phyloP scores from a whole-genome alignment of 2,797 vertebrate species.

The Myotis daubentonii region DNA sequence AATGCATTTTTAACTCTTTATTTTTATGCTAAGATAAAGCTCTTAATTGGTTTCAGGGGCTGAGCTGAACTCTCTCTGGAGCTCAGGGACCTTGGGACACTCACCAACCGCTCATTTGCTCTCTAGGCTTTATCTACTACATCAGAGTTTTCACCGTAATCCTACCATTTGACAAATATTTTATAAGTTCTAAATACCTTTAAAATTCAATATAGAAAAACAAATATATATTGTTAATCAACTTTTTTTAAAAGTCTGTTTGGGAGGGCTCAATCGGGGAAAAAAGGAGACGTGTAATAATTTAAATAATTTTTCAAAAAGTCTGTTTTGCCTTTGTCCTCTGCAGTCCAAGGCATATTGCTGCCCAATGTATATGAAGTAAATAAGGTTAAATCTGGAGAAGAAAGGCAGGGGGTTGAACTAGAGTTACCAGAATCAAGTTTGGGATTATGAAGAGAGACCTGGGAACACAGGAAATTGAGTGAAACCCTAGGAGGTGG shows the following conservation, averaged over 20 bases:
- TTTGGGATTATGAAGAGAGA: slow-evolving; percentile 17
- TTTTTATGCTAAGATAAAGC: slow-evolving; percentile 77
- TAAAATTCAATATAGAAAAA: slow-evolving; percentile 62
- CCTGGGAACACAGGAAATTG: background rate
- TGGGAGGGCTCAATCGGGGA: background rate
- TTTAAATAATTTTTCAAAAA: slow-evolving; percentile 37
- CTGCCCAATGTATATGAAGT: slow-evolving; percentile 78
- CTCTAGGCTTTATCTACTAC: slow-evolving; percentile 48
- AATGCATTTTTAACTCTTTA: slow-evolving; percentile 64
- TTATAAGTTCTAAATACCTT: slow-evolving; percentile 65
- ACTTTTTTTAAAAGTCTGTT: slow-evolving; percentile 73
- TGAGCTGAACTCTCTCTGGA: slow-evolving; percentile 44
- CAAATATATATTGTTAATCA: slow-evolving; percentile 78
- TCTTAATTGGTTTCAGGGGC: slow-evolving; percentile 68
- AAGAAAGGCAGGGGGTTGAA: slow-evolving; percentile 68
- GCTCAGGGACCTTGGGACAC: background rate
- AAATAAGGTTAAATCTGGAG: slow-evolving; percentile 82
- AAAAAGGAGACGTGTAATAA: too few species aligned
- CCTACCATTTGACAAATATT: slow-evolving; percentile 41
- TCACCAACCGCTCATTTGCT: background rate
- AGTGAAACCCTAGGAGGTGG: background rate
- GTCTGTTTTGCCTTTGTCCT: slow-evolving; percentile 80
- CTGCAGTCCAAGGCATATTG: slow-evolving; percentile 78
- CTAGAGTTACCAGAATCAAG: slow-evolving; percentile 39
- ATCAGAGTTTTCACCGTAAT: slow-evolving; percentile 41